Conservation (phyloP, 2,113 vertebrate genomes). For the Apteryx owenii region DNA sequence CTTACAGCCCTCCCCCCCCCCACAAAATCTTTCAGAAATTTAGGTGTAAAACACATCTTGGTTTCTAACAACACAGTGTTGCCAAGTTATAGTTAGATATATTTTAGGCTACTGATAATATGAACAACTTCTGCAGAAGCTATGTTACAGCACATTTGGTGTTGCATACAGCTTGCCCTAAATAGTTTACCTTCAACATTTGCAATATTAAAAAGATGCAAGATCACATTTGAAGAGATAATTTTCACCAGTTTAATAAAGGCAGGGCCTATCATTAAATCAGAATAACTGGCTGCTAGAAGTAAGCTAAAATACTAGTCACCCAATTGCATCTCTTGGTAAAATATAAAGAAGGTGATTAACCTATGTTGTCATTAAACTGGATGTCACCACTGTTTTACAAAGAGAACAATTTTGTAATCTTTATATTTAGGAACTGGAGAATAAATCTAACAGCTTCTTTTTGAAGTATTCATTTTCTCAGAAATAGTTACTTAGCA, state of each 20-base stretch:
- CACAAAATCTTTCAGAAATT: neutral
- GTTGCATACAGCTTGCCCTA: neutral
- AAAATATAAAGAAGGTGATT: neutral
- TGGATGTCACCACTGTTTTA: neutral
- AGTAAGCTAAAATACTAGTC: neutral
- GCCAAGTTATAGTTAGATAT: neutral
- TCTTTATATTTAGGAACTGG: neutral
- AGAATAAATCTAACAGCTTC: neutral
- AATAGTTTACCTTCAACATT: neutral
- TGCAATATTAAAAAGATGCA: neutral
- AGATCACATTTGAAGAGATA: neutral
- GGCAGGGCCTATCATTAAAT: neutral
- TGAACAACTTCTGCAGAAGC: neutral
- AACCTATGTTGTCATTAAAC: neutral
- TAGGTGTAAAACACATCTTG: neutral
- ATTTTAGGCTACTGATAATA: accelerated
- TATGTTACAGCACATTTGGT: neutral
- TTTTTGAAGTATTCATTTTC: neutral
- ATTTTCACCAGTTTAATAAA: neutral
- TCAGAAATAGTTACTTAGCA: neutral
- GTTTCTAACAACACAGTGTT: neutral
- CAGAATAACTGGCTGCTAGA: neutral
- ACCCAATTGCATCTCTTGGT: neutral
- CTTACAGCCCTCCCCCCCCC: neutral
- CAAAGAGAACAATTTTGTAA: neutral